Conservation (phyloP, 1,140 invertebrate genomes). For the Drosophila pallidifrons region DNA sequence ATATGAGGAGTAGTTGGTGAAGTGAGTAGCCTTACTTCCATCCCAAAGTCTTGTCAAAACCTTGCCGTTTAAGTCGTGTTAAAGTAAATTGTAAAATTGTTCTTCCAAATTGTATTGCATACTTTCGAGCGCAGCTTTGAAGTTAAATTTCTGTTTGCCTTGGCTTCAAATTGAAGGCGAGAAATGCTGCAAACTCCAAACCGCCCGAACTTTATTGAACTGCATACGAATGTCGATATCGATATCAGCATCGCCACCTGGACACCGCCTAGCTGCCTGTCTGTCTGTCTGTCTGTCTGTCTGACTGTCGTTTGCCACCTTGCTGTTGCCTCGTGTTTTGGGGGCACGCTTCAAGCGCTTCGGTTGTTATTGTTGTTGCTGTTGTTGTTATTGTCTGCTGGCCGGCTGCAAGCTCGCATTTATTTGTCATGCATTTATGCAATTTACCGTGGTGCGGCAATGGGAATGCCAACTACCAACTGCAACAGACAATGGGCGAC, state of each 20-base stretch:
- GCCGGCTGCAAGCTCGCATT: slow-evolving; percentile 16
- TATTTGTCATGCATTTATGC: slow-evolving; percentile 67
- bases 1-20: no score
- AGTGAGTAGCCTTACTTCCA: no score
- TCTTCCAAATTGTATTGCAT: no score
- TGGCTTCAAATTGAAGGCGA: slow-evolving; percentile 1
- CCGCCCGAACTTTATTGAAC: not conserved
- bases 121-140: no score
- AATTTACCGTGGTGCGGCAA: slow-evolving; percentile 55
- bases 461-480: no score
- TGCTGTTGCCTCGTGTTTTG: not conserved
- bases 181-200: not conserved
- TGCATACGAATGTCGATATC: slow-evolving; percentile 11
- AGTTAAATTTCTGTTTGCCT: no score
- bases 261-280: not conserved
- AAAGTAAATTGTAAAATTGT: no score
- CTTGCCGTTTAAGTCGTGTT: no score
- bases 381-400: not conserved
- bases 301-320: not conserved
- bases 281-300: not conserved
- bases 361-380: not conserved
- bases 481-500: not conserved
- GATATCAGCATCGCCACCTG: slow-evolving; percentile 8
- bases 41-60: no score
- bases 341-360: not conserved